phyloP scores from a whole-genome alignment of 2,888 invertebrate genomes.

The Thysanoteuthis rhombus region DNA sequence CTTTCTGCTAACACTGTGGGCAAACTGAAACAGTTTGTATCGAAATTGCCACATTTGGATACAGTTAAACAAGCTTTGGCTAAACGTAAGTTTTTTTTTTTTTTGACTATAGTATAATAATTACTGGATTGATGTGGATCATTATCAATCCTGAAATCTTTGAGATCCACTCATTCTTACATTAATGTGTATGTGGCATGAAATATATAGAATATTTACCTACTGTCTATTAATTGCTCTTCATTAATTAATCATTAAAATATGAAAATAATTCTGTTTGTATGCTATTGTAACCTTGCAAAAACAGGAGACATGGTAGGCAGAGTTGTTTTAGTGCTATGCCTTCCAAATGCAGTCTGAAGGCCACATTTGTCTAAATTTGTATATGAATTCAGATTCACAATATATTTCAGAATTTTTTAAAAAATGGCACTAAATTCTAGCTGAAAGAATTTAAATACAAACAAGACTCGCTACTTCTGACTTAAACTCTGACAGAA shows the following conservation, averaged over 20 bases:
- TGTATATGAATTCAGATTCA: not conserved
- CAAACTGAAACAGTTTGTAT: conserved; percentile 93
- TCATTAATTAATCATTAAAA: not conserved
- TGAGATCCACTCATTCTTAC: not conserved
- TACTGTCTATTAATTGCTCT: too few species aligned
- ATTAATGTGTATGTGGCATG: not conserved
- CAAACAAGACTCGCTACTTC: too few species aligned
- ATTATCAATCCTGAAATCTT: not conserved
- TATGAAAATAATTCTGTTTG: too few species aligned
- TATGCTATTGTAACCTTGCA: too few species aligned
- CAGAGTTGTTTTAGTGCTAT: too few species aligned
- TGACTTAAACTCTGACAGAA: too few species aligned
- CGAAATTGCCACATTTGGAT: conserved; percentile 86
- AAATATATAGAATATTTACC: too few species aligned
- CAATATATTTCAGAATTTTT: not conserved
- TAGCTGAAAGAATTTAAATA: not conserved
- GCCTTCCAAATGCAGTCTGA: too few species aligned
- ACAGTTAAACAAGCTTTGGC: conserved; percentile 81
- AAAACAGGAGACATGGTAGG: too few species aligned
- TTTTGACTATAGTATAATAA: not conserved
- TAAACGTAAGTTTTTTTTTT: conserved; percentile 51
- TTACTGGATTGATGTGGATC: not conserved
- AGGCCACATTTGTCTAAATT: not conserved
- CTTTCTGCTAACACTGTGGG: conserved; percentile 88
- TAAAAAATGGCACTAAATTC: not conserved